Evolutionary conservation across 2,888 invertebrate species (phyloP).

Genomic region (Embidobia sp.): DNA sequence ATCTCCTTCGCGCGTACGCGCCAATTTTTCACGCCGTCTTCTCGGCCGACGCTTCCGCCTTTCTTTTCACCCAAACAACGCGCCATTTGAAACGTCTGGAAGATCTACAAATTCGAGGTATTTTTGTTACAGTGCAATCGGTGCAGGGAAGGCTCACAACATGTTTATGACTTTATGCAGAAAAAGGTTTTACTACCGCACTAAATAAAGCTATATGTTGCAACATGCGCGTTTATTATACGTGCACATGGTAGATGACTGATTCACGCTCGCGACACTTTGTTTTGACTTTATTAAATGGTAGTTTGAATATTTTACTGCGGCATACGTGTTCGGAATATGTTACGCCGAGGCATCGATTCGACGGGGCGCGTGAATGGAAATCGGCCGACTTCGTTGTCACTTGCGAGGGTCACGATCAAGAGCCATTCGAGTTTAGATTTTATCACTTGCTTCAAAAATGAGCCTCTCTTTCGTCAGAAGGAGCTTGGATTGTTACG

Average conservation of each 20-base stretch:
- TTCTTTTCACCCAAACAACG: too few relatives aligned
- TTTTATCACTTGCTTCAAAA: too few relatives aligned
- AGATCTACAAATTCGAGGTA: constrained; percentile 35
- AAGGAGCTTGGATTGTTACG: too few relatives aligned
- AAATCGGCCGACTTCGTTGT: too few relatives aligned
- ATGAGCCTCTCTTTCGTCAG: too few relatives aligned
- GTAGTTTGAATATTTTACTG: constrained; percentile 49
- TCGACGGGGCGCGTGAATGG: too few relatives aligned
- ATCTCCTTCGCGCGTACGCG: too few relatives aligned
- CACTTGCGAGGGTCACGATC: too few relatives aligned
- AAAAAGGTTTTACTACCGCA: constrained; percentile 43
- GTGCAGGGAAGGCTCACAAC: constrained; percentile 13
- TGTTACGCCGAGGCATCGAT: constrained; percentile 23
- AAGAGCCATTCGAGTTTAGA: too few relatives aligned
- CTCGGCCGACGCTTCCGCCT: too few relatives aligned
- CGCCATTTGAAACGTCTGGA: too few relatives aligned
- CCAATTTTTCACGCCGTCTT: too few relatives aligned
- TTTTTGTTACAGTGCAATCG: constrained; percentile 23
- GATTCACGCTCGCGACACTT: constrained; percentile 58
- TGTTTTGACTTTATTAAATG: constrained; percentile 59
- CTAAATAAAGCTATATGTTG: constrained; percentile 48
- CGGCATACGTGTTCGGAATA: constrained; percentile 26
- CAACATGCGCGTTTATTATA: constrained; percentile 47
- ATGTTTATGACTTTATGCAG: constrained; percentile 49
- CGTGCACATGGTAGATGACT: constrained; percentile 49